These are phyloP conservation scores for Anastrepha obliqua DNA, from an alignment of 1,140 invertebrate genomes.

Conservation along the genomic window DNA sequence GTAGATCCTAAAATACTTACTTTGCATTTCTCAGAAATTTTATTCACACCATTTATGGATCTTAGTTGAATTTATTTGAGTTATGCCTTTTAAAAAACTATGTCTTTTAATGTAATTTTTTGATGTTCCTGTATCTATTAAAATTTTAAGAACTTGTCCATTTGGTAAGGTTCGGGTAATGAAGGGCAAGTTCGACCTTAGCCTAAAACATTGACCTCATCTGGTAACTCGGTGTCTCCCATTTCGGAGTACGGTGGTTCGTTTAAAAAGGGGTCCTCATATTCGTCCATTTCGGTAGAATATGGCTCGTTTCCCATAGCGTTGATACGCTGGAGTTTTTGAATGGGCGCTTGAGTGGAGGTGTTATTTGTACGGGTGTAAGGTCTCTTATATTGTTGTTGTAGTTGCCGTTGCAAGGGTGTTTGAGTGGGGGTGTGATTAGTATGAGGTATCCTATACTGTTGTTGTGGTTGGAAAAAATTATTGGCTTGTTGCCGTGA, in stretches of 20 bases:
- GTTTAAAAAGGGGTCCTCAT: background rate
- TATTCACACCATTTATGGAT: constrained; percentile 53
- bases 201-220: background rate
- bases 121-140: constrained; percentile 32
- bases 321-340: background rate
- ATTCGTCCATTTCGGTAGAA: background rate
- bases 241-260: background rate
- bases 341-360: background rate
- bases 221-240: background rate
- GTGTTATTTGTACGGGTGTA: constrained; percentile 13
- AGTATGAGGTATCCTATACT: background rate
- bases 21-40: constrained; percentile 51
- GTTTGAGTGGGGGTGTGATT: background rate
- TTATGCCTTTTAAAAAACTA: constrained; percentile 18
- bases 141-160: constrained; percentile 3
- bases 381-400: constrained; percentile 35
- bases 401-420: background rate
- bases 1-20: constrained; percentile 29
- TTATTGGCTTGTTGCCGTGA: constrained; percentile 8
- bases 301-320: background rate
- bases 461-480: constrained; percentile 41
- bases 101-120: constrained; percentile 48
- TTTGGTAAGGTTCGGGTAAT: too few species aligned
- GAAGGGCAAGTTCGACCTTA: too few species aligned
- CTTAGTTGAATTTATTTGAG: background rate